phyloP scores from a whole-genome alignment of 35 echinoderm and acorn worm species.

The Apostichopus parvimensis region DNA sequence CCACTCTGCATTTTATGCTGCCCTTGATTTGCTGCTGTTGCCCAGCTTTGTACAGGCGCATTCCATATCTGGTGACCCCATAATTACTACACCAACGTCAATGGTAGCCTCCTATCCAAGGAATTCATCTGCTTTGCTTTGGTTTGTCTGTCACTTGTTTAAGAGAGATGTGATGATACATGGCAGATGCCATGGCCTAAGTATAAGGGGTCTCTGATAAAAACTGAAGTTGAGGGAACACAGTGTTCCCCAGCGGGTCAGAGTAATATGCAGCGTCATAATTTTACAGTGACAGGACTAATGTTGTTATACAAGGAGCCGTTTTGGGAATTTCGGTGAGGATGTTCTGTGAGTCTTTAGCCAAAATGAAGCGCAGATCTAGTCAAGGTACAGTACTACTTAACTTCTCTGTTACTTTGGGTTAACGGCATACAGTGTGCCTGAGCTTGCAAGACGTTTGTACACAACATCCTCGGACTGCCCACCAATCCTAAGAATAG shows the following conservation, averaged over 20 bases:
- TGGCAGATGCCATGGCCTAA: slow-evolving; percentile 41
- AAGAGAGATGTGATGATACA: slow-evolving; percentile 12
- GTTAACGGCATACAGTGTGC: background rate
- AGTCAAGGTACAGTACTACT: slow-evolving; percentile 7
- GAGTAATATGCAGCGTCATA: background rate
- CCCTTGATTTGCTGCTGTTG: background rate
- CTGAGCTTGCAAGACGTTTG: background rate
- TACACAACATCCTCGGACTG: background rate
- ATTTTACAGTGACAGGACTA: slow-evolving; percentile 3
- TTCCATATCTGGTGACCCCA: slow-evolving; percentile 25
- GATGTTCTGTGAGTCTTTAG: background rate
- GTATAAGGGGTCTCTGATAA: background rate
- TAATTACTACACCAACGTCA: background rate
- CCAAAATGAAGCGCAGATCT: slow-evolving; percentile 22
- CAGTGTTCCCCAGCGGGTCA: slow-evolving; percentile 38
- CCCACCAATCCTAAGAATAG: slow-evolving; percentile 9
- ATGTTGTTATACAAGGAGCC: slow-evolving; percentile 22
- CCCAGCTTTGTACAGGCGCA: background rate
- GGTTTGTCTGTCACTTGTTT: background rate
- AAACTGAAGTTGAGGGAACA: slow-evolving; percentile 15
- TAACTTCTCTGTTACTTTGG: background rate
- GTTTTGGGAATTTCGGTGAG: slow-evolving; percentile 18
- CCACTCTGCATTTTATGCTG: background rate
- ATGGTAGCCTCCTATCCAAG: background rate
- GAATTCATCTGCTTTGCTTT: background rate